These are phyloP conservation scores for Sapayoa aenigma DNA, from an alignment of 2,113 vertebrate genomes.

Conservation along the genomic window DNA sequence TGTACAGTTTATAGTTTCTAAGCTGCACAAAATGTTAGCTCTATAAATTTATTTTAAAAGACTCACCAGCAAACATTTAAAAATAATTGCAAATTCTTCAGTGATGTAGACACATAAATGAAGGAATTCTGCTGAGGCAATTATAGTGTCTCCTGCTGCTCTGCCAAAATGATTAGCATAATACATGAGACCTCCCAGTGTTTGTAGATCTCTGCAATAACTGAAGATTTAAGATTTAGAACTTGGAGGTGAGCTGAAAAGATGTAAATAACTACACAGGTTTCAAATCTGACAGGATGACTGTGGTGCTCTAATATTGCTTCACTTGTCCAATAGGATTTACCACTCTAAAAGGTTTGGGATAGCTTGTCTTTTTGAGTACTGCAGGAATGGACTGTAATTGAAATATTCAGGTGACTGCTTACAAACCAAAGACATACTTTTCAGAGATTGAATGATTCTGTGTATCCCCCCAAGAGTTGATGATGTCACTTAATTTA, in stretches of 20 bases:
- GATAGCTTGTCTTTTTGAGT: background rate
- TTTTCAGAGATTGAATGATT: background rate
- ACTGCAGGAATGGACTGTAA: background rate
- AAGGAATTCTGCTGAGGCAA: background rate
- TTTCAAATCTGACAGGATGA: background rate
- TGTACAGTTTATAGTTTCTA: background rate
- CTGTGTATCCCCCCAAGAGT: background rate
- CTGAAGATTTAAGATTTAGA: background rate
- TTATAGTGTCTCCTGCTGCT: slow-evolving; percentile 4
- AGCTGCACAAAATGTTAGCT: background rate
- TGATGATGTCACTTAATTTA: background rate
- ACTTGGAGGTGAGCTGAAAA: background rate
- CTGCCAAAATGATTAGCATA: background rate
- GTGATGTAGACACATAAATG: background rate
- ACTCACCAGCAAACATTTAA: slow-evolving; percentile 2
- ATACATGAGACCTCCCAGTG: background rate
- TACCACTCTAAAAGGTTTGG: background rate
- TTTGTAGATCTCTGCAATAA: background rate
- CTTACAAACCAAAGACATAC: background rate
- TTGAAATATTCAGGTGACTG: background rate
- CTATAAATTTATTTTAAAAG: slow-evolving; percentile 3
- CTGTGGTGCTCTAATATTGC: background rate
- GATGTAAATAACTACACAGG: background rate
- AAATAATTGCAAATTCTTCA: slow-evolving; percentile 1
- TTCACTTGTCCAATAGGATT: background rate